phyloP scores from a whole-genome alignment of 1,140 invertebrate genomes.

The Drosophila serrata region DNA sequence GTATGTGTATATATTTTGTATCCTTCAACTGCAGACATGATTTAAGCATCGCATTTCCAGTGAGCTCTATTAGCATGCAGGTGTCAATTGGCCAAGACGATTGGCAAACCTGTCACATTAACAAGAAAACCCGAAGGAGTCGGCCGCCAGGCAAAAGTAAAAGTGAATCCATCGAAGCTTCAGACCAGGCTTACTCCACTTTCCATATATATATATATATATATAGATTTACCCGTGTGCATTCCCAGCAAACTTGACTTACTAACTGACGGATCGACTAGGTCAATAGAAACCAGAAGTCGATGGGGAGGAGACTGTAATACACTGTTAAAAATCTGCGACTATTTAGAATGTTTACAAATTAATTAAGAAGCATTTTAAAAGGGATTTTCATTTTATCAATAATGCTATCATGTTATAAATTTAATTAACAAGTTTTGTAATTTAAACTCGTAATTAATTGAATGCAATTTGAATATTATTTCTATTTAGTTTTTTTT shows the following conservation, averaged over 20 bases:
- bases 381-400: not conserved
- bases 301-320: constrained; percentile 14
- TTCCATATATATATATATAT: no score
- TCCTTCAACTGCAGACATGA: constrained; percentile 52
- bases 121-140: constrained; percentile 70
- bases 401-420: not conserved
- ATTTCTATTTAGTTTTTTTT: no score
- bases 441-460: not conserved
- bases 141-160: constrained; percentile 66
- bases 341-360: not conserved
- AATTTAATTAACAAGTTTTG: no score
- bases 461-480: not conserved
- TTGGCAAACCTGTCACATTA: constrained; percentile 75
- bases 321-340: constrained; percentile 6
- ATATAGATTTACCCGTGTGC: constrained; percentile 44
- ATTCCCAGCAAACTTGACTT: constrained; percentile 73
- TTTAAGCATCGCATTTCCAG: constrained; percentile 43
- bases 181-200: constrained; percentile 33
- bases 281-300: constrained; percentile 42
- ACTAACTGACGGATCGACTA: constrained; percentile 78
- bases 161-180: constrained; percentile 53
- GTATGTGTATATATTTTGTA: constrained; percentile 15
- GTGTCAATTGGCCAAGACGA: constrained; percentile 68
- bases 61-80: constrained; percentile 68
- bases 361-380: not conserved